phyloP scores from a whole-genome alignment of 2,797 vertebrate genomes.

The Hybognathus amarus region DNA sequence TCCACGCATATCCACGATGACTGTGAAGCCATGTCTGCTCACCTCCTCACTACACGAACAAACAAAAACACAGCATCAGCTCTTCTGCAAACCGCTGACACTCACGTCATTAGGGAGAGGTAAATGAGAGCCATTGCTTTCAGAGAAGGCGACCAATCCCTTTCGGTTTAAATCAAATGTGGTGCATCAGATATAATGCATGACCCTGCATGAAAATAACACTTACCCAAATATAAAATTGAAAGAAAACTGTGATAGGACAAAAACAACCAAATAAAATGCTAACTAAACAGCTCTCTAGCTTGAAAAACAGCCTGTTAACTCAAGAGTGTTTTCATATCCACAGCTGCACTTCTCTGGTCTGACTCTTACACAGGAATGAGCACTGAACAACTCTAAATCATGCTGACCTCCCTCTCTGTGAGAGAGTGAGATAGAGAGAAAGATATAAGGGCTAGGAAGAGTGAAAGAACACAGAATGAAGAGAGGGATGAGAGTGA shows the following conservation, averaged over 20 bases:
- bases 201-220: background rate
- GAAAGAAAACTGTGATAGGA: background rate
- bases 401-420: slow-evolving; percentile 58
- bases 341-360: slow-evolving; percentile 52
- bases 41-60: slow-evolving; percentile 87
- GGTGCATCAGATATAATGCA: background rate
- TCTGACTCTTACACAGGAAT: slow-evolving; percentile 38
- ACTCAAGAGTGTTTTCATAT: slow-evolving; percentile 28
- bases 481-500: slow-evolving; percentile 7
- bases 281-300: slow-evolving; percentile 1
- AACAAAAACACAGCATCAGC: slow-evolving; percentile 31
- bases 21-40: slow-evolving; percentile 95
- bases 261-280: background rate
- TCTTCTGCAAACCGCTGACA: background rate
- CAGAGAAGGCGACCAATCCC: background rate
- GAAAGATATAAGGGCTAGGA: slow-evolving; percentile 14
- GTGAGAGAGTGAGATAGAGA: slow-evolving; percentile 32
- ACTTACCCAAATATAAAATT: slow-evolving; percentile 20
- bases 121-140: background rate
- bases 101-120: background rate
- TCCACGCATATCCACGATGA: slow-evolving; percentile 99
- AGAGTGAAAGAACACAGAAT: background rate
- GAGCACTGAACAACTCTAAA: slow-evolving; percentile 51
- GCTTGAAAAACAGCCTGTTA: slow-evolving; percentile 8
- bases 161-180: background rate